Conservation (phyloP, 2,113 vertebrate genomes). For the Paralichthys olivaceus region DNA sequence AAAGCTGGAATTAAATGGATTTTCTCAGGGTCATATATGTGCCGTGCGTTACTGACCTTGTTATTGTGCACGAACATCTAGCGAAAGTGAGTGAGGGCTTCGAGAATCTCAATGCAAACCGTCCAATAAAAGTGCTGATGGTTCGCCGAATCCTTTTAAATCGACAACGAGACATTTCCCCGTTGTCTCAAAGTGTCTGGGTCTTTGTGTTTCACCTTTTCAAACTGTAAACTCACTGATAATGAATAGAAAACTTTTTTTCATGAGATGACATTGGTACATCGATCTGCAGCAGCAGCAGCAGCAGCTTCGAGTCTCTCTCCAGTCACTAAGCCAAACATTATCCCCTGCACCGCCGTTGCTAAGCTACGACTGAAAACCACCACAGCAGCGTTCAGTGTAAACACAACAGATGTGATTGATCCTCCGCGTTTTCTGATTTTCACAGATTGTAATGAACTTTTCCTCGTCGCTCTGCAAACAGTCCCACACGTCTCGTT, state of each 20-base stretch:
- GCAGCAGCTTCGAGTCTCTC: slow-evolving; percentile 11
- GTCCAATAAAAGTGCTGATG: not conserved
- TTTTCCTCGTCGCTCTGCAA: too few relatives aligned
- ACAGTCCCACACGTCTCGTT: too few relatives aligned
- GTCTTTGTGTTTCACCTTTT: not conserved
- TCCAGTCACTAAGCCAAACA: slow-evolving; percentile 15
- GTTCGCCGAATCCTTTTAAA: not conserved
- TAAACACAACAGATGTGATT: slow-evolving; percentile 3
- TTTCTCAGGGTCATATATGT: slow-evolving; percentile 12
- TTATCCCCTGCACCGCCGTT: not conserved
- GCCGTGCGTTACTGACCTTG: not conserved
- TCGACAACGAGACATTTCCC: too few relatives aligned
- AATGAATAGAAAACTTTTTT: not conserved
- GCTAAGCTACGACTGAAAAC: slow-evolving; percentile 19
- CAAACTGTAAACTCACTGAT: not conserved
- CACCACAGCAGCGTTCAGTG: not conserved
- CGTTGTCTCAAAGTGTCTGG: too few relatives aligned
- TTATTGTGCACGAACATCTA: not conserved
- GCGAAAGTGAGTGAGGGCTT: slow-evolving; percentile 1
- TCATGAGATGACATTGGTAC: not conserved
- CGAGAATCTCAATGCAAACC: slow-evolving; percentile 3
- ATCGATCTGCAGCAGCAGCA: slow-evolving; percentile 21
- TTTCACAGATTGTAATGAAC: not conserved
- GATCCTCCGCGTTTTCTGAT: slow-evolving; percentile 8
- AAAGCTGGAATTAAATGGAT: not conserved